These are phyloP conservation scores for Ciconia boyciana DNA, from an alignment of 2,113 vertebrate genomes.

Conservation along the genomic window DNA sequence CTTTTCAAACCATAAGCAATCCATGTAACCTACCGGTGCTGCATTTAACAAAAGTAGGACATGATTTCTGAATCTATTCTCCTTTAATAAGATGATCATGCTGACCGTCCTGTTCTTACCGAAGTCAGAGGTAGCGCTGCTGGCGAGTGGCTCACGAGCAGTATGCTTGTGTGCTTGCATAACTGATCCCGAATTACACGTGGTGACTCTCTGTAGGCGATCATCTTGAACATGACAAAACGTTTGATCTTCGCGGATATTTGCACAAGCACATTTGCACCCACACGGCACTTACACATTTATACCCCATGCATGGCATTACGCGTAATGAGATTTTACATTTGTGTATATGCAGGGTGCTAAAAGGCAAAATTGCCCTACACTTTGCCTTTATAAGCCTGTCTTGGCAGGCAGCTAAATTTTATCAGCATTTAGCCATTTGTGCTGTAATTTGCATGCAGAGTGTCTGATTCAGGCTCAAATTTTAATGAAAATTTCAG, in stretches of 20 bases:
- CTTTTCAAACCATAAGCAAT: not conserved
- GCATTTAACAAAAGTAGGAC: not conserved
- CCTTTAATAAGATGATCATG: slow-evolving; percentile 42
- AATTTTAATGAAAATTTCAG: not conserved
- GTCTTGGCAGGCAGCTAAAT: not conserved
- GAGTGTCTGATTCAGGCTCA: not conserved
- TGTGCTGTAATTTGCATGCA: not conserved
- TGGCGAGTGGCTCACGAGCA: not conserved
- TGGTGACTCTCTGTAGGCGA: not conserved
- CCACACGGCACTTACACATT: not conserved
- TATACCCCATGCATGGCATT: accelerated
- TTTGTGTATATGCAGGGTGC: not conserved
- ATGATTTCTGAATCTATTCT: slow-evolving; percentile 33
- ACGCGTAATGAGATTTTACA: not conserved
- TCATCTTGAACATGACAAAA: not conserved
- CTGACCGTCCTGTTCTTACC: not conserved
- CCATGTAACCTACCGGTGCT: not conserved
- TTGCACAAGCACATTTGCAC: not conserved
- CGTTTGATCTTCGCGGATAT: not conserved
- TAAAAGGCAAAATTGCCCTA: not conserved
- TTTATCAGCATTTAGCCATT: not conserved
- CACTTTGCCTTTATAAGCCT: not conserved
- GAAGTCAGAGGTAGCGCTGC: not conserved
- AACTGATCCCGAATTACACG: not conserved
- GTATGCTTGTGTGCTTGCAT: slow-evolving; percentile 2